phyloP scores from a whole-genome alignment of 2,113 vertebrate genomes.

The Amblyopsis rosae region DNA sequence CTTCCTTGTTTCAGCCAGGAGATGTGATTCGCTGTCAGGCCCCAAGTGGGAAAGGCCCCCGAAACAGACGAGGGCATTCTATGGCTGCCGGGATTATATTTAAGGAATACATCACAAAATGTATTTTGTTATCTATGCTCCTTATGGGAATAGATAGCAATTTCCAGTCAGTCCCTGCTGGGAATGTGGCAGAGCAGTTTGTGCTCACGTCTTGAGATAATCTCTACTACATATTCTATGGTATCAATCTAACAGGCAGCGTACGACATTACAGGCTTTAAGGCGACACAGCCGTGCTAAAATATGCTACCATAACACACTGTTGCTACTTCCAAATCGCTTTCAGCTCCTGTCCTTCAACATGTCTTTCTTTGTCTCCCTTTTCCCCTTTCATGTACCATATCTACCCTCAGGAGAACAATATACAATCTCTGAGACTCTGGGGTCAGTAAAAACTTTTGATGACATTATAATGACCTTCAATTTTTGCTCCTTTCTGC shows the following conservation, averaged over 20 bases:
- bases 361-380: constrained; percentile 28
- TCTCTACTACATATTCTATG: constrained; percentile 66
- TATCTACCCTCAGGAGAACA: constrained; percentile 47
- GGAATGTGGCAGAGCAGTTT: constrained; percentile 65
- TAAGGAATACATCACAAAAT: constrained; percentile 86
- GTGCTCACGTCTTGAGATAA: constrained; percentile 74
- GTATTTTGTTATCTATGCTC: constrained; percentile 86
- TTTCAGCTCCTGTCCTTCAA: constrained; percentile 55
- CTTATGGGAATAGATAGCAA: constrained; percentile 83
- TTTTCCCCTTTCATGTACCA: constrained; percentile 48
- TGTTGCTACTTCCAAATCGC: constrained; percentile 42
- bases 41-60: constrained; percentile 65
- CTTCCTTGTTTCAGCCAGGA: constrained; percentile 77
- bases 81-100: constrained; percentile 77
- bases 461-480: constrained; percentile 76
- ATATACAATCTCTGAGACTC: constrained; percentile 50
- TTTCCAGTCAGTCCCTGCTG: constrained; percentile 75
- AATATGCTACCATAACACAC: constrained; percentile 38
- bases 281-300: constrained; percentile 50
- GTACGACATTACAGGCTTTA: constrained; percentile 55
- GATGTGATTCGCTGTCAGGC: constrained; percentile 81
- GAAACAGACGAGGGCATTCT: constrained; percentile 70
- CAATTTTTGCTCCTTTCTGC: constrained; percentile 61
- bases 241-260: constrained; percentile 70
- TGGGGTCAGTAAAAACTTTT: constrained; percentile 59